phyloP scores from a whole-genome alignment of 2,113 vertebrate genomes.

The Lamprologus sp. region DNA sequence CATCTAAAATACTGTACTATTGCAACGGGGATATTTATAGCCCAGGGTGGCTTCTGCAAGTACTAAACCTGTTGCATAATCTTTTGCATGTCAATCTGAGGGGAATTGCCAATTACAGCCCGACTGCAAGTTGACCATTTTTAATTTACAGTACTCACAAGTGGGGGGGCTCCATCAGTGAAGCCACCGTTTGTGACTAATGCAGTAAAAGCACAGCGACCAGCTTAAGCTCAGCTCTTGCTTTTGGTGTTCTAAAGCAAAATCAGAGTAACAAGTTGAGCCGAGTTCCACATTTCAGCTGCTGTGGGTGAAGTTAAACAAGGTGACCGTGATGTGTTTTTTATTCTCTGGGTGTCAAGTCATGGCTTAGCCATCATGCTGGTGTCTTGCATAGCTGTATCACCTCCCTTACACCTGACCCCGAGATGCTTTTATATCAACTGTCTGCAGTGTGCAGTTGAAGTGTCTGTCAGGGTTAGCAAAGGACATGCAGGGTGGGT shows the following conservation, averaged over 20 bases:
- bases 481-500: not conserved
- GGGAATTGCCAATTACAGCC: not conserved
- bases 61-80: constrained; percentile 71
- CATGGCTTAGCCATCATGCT: not conserved
- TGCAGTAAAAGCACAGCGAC: not conserved
- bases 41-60: not conserved
- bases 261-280: constrained; percentile 15
- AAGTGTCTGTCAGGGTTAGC: not conserved
- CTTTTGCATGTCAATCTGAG: constrained; percentile 16
- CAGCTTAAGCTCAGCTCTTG: not conserved
- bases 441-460: not conserved
- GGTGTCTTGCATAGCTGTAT: not conserved
- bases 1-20: not conserved
- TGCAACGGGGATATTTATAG: not conserved
- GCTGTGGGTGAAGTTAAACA: not conserved
- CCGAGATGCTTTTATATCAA: not conserved
- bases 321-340: not conserved
- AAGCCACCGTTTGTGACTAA: not conserved
- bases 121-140: not conserved
- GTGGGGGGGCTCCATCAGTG: not conserved
- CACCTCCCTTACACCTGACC: not conserved
- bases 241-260: not conserved
- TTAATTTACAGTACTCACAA: not conserved
- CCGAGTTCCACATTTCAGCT: not conserved
- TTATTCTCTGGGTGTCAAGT: not conserved